These are phyloP conservation scores for Bactericera cockerelli DNA, from an alignment of 1,140 invertebrate species.

Conservation along the genomic window DNA sequence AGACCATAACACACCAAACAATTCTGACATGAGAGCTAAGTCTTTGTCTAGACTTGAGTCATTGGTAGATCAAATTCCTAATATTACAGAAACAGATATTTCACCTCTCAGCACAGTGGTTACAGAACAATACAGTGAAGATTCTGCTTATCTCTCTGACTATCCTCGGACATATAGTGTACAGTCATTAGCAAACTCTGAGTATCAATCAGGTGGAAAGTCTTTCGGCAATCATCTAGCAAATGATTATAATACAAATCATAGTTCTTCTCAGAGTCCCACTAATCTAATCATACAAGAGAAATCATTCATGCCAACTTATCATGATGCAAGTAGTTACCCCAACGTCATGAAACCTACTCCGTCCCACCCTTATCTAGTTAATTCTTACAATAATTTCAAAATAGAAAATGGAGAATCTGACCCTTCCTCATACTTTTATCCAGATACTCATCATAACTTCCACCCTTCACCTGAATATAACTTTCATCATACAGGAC, in stretches of 20 bases:
- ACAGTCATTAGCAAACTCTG: constrained; percentile 11
- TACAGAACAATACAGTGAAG: constrained; percentile 22
- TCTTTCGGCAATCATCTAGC: constrained; percentile 15
- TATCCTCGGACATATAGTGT: constrained; percentile 21
- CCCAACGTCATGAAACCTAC: constrained; percentile 24
- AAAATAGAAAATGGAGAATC: constrained; percentile 13
- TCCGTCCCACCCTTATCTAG: constrained; percentile 12
- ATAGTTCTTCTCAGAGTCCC: constrained; percentile 20
- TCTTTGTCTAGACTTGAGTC: constrained; percentile 77
- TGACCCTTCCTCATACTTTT: constrained; percentile 24
- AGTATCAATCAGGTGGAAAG: constrained; percentile 15
- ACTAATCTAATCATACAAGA: constrained; percentile 27
- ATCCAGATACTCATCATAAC: constrained; percentile 19
- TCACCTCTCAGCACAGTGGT: constrained; percentile 13
- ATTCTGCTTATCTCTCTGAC: constrained; percentile 24
- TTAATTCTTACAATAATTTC: constrained; percentile 2
- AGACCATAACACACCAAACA: constrained; percentile 14
- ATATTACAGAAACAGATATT: constrained; percentile 50
- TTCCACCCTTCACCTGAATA: constrained; percentile 2
- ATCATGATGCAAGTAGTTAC: constrained; percentile 22
- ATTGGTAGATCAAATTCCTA: constrained; percentile 78
- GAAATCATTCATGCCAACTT: constrained; percentile 25
- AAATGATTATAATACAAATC: constrained; percentile 18
- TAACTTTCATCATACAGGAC: constrained; percentile 24
- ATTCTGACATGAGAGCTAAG: constrained; percentile 64